Base-by-base conservation (phyloP, 2,113 vertebrate genomes). In the Coptodon rendalli region DNA sequence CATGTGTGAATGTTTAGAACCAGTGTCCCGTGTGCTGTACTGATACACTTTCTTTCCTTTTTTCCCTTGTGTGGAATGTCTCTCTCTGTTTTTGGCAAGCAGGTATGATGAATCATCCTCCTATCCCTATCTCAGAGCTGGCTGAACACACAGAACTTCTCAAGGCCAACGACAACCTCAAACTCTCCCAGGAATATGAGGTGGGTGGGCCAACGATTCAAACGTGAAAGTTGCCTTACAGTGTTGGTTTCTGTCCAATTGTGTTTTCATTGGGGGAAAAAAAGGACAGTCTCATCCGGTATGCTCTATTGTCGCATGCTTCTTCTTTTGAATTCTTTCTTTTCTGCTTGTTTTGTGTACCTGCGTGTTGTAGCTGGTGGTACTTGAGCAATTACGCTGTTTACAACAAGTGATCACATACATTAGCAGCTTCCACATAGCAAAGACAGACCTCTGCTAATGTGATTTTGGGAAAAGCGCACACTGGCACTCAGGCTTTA, bases 101-200 rank as follows among this genome's bases (percentile, higher is more conserved):
- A 99, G 98, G 98, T 91, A 99, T 99, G 98, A 97, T 99, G 94
- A 99, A 97, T 96, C 98, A 99, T 94, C 99, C 99, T 2, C 98
- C 99, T 3, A 98, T 99, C 89, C 97, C 98, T 2, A 97, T 99
- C 90, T 94, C 97, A 0, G 98, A 99, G 95, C 97, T 99, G 96
- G 97, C 97, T 0, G 98, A 99, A 92, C 98, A 99, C 96, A 99
- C 98, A 0, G 98, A 99, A 80, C 97, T 98, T 76, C 97, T 99
- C 82, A 99, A 99, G 92, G 98, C 98, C 94, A 99, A 99, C 14
- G 98, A 99, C 97, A 99, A 99, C 96, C 97, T 99, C 86, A 99
- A 99, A 94, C 97, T 99, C 82, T 99, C 98, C 57, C 98, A 99
- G 95, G 98, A 99, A 92, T 99, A 99, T 4, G 98, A 99, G 98